These are phyloP conservation scores for Galaxea fascicularis DNA, from an alignment of 92 coral and sea anemone genomes.

Conservation along the genomic window DNA sequence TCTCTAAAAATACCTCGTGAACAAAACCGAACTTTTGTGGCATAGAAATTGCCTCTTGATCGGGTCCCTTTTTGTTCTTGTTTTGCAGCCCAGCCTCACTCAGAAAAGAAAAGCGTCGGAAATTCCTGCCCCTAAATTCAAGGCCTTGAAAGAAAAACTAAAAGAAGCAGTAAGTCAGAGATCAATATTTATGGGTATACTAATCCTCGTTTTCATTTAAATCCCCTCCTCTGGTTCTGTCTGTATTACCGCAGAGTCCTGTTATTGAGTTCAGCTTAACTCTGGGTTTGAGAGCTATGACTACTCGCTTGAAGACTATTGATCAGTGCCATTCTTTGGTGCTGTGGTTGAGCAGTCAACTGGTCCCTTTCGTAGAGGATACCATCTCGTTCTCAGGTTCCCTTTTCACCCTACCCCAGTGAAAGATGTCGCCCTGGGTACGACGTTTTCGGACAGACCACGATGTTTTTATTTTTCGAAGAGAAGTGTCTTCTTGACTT, in stretches of 20 bases:
- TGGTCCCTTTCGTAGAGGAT: too few species aligned
- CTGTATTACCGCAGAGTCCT: not conserved
- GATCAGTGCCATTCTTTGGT: not conserved
- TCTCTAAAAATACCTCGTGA: too few species aligned
- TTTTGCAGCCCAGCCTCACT: conserved; percentile 25
- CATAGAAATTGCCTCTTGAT: not conserved
- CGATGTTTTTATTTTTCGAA: too few species aligned
- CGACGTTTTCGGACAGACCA: too few species aligned
- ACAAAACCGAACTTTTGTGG: not conserved
- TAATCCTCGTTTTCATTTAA: not conserved
- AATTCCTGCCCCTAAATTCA: conserved; percentile 70
- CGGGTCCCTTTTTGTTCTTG: not conserved
- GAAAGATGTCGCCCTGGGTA: too few species aligned
- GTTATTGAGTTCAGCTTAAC: too few species aligned
- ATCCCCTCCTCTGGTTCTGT: not conserved
- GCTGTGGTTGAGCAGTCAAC: not conserved
- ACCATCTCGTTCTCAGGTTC: too few species aligned
- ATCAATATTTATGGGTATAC: too few species aligned
- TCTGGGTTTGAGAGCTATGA: too few species aligned
- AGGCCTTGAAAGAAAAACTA: conserved; percentile 71
- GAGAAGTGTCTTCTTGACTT: too few species aligned
- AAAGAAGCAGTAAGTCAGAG: conserved; percentile 56
- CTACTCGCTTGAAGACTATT: not conserved
- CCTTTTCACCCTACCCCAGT: too few species aligned
- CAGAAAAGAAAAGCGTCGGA: conserved; percentile 76